Conservation (phyloP, 2,888 invertebrate genomes). For the Megaustenia siamemsis region DNA sequence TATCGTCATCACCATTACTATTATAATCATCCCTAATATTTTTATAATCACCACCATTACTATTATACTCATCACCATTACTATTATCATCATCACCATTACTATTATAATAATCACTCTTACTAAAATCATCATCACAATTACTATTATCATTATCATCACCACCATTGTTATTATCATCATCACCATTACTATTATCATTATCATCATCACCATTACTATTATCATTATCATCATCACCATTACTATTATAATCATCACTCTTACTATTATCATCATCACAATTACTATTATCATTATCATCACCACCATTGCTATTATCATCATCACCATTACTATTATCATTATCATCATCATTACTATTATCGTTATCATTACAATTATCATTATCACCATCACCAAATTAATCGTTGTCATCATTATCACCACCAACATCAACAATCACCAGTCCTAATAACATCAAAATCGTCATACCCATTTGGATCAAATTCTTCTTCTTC, state of each 20-base stretch:
- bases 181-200: not conserved
- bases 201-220: not conserved
- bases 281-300: not conserved
- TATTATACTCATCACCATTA: not conserved
- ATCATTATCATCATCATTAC: not conserved
- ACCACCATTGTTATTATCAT: not conserved
- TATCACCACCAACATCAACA: too few relatives aligned
- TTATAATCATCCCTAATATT: not conserved
- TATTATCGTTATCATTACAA: not conserved
- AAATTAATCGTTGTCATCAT: not conserved
- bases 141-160: not conserved
- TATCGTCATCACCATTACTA: too few relatives aligned
- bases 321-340: not conserved
- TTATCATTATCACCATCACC: not conserved
- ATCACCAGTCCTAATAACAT: too few relatives aligned
- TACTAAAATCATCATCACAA: not conserved
- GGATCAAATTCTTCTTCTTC: too few relatives aligned
- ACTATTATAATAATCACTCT: not conserved
- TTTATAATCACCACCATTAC: not conserved
- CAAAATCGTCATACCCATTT: too few relatives aligned
- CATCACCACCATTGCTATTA: not conserved
- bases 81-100: not conserved
- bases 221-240: not conserved
- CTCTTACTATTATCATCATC: not conserved
- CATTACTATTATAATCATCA: not conserved